phyloP scores from a whole-genome alignment of 2,797 vertebrate species.

The Lycodopsis pacificus region DNA sequence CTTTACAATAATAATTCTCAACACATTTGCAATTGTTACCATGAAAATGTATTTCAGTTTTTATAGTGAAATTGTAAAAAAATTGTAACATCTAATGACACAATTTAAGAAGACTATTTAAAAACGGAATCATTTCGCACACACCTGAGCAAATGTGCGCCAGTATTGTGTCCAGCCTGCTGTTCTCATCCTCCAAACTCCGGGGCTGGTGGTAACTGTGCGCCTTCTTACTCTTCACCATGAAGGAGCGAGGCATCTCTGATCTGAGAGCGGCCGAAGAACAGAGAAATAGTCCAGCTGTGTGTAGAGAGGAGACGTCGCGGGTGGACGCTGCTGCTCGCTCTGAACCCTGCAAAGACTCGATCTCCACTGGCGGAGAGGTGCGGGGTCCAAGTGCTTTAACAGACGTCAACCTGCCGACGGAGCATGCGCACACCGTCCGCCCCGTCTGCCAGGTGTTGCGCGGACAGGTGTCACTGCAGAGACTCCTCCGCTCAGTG shows the following conservation, averaged over 20 bases:
- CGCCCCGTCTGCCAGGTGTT: conserved; percentile 89
- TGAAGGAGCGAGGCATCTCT: conserved; percentile 95
- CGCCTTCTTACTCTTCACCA: conserved; percentile 98
- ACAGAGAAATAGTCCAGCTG: conserved; percentile 40
- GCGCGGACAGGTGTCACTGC: conserved; percentile 86
- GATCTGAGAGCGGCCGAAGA: conserved; percentile 20
- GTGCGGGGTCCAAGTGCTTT: conserved; percentile 49
- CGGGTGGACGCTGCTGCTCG: conserved; percentile 21
- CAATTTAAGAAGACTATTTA: not conserved
- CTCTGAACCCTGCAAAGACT: conserved; percentile 67
- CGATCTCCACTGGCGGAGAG: conserved; percentile 59
- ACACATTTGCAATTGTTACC: not conserved
- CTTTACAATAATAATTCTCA: not conserved
- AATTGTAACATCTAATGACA: not conserved
- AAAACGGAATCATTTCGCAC: conserved; percentile 21
- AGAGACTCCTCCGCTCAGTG: conserved; percentile 34
- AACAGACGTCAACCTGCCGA: conserved; percentile 50
- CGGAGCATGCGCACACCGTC: conserved; percentile 80
- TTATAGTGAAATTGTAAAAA: not conserved
- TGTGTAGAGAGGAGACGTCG: not conserved
- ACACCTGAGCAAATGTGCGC: conserved; percentile 92
- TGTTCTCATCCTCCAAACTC: conserved; percentile 87
- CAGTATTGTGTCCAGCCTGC: conserved; percentile 84
- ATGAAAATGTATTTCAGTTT: not conserved
- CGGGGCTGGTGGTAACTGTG: conserved; percentile 97